Conservation (phyloP, 2,888 invertebrate genomes). For the Thymelicus lineola region DNA sequence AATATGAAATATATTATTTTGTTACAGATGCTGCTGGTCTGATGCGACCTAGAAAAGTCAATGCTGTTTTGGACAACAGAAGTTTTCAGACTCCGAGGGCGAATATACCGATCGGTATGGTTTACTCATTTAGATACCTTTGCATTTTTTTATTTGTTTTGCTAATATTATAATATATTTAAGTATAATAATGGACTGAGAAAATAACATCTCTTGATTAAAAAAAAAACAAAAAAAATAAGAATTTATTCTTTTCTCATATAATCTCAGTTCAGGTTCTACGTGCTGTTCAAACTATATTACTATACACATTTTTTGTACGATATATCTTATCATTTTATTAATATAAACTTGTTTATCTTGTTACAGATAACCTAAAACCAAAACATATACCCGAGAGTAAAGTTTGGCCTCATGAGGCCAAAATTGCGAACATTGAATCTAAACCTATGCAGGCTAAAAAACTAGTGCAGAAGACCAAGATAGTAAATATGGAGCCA, state of each 20-base stretch:
- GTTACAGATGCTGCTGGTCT: conserved; percentile 7
- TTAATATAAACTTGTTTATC: neutral
- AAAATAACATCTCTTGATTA: no score
- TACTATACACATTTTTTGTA: neutral
- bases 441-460: neutral
- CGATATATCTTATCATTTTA: neutral
- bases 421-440: neutral
- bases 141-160: no score
- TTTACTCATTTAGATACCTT: no score
- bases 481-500: neutral
- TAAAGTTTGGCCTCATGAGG: neutral
- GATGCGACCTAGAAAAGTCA: neutral
- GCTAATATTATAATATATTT: no score
- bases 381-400: neutral
- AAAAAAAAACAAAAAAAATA: no score
- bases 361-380: conserved; percentile 2
- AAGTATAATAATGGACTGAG: no score
- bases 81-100: neutral
- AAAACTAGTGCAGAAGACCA: neutral
- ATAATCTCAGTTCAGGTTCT: no score
- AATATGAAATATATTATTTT: neutral
- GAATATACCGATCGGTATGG: neutral
- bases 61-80: conserved; percentile 3
- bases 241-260: no score
- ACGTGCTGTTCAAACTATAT: no score